Conservation (phyloP, 2,797 vertebrate species). For the Neosalanx taihuensis region DNA sequence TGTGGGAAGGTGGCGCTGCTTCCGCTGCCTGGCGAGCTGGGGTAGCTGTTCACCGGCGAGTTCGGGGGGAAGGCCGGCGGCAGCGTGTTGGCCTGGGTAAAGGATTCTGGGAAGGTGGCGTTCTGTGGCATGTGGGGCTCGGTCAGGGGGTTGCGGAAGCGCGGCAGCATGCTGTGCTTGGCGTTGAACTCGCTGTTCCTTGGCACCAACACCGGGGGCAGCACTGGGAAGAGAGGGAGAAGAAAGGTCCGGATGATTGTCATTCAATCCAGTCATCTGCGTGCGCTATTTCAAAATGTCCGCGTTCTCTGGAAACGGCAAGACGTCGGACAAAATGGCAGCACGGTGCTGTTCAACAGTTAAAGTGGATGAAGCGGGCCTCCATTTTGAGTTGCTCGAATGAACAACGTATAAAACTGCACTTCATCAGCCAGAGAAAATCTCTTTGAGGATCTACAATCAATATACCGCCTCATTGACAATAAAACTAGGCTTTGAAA, state of each 20-base stretch:
- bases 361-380: neutral
- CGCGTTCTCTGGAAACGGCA: neutral
- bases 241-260: neutral
- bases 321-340: neutral
- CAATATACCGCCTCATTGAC: constrained; percentile 4
- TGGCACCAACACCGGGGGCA: constrained; percentile 96
- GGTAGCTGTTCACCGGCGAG: constrained; percentile 93
- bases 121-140: constrained; percentile 98
- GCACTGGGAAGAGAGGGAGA: constrained; percentile 69
- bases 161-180: constrained; percentile 95
- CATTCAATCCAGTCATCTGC: neutral
- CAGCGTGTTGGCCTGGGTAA: constrained; percentile 82
- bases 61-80: constrained; percentile 82
- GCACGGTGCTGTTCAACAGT: neutral
- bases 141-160: constrained; percentile 91
- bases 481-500: neutral
- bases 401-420: constrained; percentile 4
- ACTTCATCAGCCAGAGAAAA: neutral
- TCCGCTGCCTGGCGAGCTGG: constrained; percentile 91
- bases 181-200: constrained; percentile 98
- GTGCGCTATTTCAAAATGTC: neutral
- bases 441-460: neutral
- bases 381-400: neutral
- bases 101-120: constrained; percentile 94
- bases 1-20: constrained; percentile 90